These are phyloP conservation scores for Melinaea menophilus DNA, from an alignment of 2,888 invertebrate species.

Conservation along the genomic window DNA sequence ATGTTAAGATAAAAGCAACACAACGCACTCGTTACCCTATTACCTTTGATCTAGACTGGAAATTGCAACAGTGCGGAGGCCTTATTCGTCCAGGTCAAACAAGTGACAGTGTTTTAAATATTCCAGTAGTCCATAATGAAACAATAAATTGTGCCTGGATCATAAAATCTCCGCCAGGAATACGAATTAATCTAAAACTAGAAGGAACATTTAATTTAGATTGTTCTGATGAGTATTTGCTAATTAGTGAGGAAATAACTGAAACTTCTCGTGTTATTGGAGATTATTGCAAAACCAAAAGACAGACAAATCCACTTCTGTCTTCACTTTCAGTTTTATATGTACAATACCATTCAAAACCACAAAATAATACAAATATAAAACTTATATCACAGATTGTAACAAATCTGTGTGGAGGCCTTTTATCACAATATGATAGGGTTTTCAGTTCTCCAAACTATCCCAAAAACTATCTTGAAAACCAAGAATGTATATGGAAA, in stretches of 20 bases:
- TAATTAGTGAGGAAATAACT: conserved; percentile 73
- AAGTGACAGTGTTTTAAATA: conserved; percentile 45
- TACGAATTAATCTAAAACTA: conserved; percentile 55
- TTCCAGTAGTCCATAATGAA: conserved; percentile 62
- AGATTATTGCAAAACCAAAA: conserved; percentile 79
- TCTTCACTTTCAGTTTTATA: conserved; percentile 76
- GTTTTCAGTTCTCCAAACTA: conserved; percentile 79
- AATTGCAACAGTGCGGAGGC: conserved; percentile 83
- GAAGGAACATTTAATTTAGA: conserved; percentile 49
- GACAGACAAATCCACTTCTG: conserved; percentile 59
- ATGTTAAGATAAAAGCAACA: conserved; percentile 46
- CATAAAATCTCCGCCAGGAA: conserved; percentile 60
- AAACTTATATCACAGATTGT: conserved; percentile 45
- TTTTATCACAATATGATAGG: conserved; percentile 63
- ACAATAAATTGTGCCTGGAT: conserved; percentile 86
- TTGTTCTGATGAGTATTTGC: conserved; percentile 62
- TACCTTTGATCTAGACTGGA: conserved; percentile 77
- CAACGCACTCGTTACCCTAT: conserved; percentile 44
- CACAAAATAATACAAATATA: conserved; percentile 41
- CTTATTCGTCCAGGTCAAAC: conserved; percentile 51
- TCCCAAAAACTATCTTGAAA: conserved; percentile 82
- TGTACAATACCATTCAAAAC: conserved; percentile 83
- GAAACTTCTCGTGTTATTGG: conserved; percentile 75
- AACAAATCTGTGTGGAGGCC: conserved; percentile 84
- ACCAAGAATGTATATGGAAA: conserved; percentile 89